Evolutionary conservation across 2,113 vertebrate species (phyloP), one percentile per base, ranked within the genome.

Genomic region (Takifugu flavidus): DNA sequence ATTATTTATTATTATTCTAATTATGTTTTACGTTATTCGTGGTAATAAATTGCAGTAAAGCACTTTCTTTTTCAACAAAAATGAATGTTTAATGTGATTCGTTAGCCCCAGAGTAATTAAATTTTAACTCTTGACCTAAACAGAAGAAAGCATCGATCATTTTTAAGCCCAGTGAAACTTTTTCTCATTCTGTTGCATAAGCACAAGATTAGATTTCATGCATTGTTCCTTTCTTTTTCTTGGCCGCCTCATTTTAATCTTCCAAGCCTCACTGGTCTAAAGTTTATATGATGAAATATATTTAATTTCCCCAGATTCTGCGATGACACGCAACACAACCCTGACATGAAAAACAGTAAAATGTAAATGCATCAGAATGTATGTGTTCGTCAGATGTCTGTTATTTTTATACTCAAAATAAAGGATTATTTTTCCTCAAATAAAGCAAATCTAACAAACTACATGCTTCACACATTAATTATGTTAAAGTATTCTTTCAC

Each of bases 391-490:
- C 82, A 87, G 75, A 89, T 87, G 75, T 84, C 59, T 80, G 82
- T 88, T 91, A 91, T 91, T 90, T 90, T 92, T 92, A 82, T 91
- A 91, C 78, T 70, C 64, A 76, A 86, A 87, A 77, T 77, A 88
- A 89, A 80, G 71, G 82, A 86, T 87, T 88, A 87, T 88, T 87
- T 90, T 92, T 88, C 81, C 84, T 88, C 69, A 87, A 89, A 87
- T 89, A 89, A 90, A 86, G 87, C 80, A 86, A 46, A 84, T 61
- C 55, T 47, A 70, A 78, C 57, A 11, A 76, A 44, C 27, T 28
- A 62, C n/a, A 61, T 53, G 26, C 45, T 70, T 59, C 59, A 42
- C 28, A 55, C n/a, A 1, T 3, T 15, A 13, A 46, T 46, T 39
- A 10, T 39, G 7, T 11, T 10, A 2, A 39, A 39, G 7, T 7